Evolutionary conservation across 2,113 vertebrate genomes (phyloP).

Genomic region (Pontoporia blainvillei): DNA sequence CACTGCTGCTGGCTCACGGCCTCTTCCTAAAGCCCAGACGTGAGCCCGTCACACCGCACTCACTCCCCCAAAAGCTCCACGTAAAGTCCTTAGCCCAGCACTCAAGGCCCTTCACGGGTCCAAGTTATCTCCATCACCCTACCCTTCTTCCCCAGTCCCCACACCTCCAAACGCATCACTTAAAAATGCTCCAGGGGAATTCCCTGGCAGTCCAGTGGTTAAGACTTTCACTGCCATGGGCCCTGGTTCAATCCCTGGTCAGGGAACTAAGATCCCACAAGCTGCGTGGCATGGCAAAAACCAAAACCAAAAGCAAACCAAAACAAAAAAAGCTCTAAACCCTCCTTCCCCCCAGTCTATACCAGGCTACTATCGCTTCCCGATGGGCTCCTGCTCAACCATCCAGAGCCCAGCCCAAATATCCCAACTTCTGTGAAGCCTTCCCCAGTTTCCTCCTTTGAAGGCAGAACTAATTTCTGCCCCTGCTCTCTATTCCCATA

Average conservation of each 20-base stretch:
- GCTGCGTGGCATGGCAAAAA: too few relatives aligned
- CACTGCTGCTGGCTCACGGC: not conserved
- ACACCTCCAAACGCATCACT: not conserved
- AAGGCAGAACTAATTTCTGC: not conserved
- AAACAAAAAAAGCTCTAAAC: not conserved
- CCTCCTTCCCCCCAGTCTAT: not conserved
- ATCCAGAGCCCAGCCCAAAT: not conserved
- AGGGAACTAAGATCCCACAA: too few relatives aligned
- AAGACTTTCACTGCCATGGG: too few relatives aligned
- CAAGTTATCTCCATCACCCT: too few relatives aligned
- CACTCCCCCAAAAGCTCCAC: too few relatives aligned
- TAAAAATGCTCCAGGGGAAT: not conserved
- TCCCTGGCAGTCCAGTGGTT: too few relatives aligned
- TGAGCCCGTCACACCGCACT: not conserved
- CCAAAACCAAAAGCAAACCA: too few relatives aligned
- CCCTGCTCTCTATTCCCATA: not conserved
- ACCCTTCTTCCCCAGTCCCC: not conserved
- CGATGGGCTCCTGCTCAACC: not conserved
- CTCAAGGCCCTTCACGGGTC: not conserved
- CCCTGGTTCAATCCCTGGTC: too few relatives aligned
- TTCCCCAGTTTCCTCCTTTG: not conserved
- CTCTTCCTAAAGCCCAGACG: not conserved
- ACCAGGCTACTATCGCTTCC: not conserved
- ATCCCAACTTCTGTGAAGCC: not conserved
- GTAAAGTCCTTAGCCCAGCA: not conserved